Conservation (phyloP, 2,113 vertebrate genomes). For the Orthochromis malagaraziensis region DNA sequence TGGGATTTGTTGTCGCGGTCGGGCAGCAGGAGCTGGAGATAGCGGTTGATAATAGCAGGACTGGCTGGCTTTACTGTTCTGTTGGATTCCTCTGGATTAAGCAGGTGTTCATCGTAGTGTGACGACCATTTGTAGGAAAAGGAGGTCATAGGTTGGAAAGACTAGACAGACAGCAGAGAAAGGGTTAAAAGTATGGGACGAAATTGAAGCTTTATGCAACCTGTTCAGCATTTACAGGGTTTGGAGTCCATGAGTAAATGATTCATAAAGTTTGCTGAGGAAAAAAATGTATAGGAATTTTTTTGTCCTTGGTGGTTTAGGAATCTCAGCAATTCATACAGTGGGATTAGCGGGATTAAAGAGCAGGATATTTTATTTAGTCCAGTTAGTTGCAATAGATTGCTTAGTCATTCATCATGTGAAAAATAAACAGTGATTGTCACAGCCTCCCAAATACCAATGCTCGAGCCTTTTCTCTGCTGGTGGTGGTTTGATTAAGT, state of each 20-base stretch:
- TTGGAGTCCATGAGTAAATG: not conserved
- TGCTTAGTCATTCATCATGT: not conserved
- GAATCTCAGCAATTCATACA: not conserved
- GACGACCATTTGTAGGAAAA: not conserved
- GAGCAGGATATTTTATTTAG: not conserved
- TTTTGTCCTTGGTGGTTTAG: not conserved
- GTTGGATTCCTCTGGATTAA: not conserved
- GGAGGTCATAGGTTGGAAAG: not conserved
- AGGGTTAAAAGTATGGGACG: not conserved
- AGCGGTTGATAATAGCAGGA: constrained; percentile 12
- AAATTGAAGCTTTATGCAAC: not conserved
- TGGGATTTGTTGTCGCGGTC: not conserved
- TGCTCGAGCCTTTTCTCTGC: not conserved
- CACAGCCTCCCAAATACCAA: not conserved
- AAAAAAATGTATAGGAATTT: not conserved
- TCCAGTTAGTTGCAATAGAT: not conserved
- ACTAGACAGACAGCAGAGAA: not conserved
- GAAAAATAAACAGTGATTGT: not conserved
- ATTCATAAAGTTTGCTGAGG: not conserved
- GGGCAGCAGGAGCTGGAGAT: constrained; percentile 2
- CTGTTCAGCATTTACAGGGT: not conserved
- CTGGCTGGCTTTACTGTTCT: not conserved
- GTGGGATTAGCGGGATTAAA: not conserved
- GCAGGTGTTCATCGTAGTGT: not conserved
- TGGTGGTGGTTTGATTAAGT: not conserved